phyloP scores from a whole-genome alignment of 2,888 invertebrate genomes.

The Timema cristinae region DNA sequence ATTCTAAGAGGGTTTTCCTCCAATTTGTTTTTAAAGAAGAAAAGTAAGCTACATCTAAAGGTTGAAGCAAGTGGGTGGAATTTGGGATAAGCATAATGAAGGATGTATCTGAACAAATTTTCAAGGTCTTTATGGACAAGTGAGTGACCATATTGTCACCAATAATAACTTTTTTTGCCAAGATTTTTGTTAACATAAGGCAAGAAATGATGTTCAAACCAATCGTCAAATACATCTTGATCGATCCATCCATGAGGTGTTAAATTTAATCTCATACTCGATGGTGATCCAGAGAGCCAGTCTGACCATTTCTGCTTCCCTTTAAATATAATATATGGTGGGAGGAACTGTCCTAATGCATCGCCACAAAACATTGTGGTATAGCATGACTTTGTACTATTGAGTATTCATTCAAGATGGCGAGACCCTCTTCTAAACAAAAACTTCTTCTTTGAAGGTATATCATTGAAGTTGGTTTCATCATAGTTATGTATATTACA shows the following conservation, averaged over 20 bases:
- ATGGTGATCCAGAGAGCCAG: background rate
- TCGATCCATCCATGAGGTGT: too few species aligned
- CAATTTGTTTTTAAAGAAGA: background rate
- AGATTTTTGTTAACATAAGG: background rate
- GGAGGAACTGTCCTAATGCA: background rate
- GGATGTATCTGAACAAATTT: background rate
- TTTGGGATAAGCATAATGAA: too few species aligned
- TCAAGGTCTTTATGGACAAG: background rate
- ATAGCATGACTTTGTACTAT: background rate
- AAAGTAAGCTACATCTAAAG: constrained; percentile 2
- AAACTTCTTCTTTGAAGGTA: background rate
- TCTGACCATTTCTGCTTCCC: constrained; percentile 1
- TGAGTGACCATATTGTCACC: background rate
- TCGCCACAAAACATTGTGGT: background rate
- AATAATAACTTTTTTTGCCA: background rate
- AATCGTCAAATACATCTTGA: background rate
- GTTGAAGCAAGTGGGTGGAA: background rate
- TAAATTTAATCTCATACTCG: background rate
- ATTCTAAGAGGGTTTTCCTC: background rate
- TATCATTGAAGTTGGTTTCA: background rate
- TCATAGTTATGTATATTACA: background rate
- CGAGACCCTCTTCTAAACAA: background rate
- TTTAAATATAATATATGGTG: background rate
- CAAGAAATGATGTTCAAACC: background rate
- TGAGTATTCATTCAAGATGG: background rate